Conservation (phyloP, 2,888 invertebrate species). For the Zygaena filipendulae region DNA sequence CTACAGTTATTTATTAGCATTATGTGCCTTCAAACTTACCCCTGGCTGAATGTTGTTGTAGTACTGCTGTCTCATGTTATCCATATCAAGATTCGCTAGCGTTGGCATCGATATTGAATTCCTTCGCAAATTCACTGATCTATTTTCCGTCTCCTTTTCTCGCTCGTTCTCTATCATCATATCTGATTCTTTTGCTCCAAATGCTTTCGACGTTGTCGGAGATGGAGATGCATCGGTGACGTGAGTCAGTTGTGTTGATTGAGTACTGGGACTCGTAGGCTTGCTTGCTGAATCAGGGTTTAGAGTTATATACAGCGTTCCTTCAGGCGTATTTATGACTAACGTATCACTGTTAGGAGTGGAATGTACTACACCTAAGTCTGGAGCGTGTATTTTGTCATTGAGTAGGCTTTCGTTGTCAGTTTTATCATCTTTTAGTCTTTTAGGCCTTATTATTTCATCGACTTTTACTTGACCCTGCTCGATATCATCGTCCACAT, state of each 20-base stretch:
- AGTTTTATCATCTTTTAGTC: slow-evolving; percentile 23
- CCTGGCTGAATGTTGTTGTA: too few species aligned
- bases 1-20: too few species aligned
- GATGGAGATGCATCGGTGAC: slow-evolving; percentile 30
- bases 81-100: slow-evolving; percentile 73
- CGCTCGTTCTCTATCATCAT: slow-evolving; percentile 36
- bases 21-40: too few species aligned
- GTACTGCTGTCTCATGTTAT: slow-evolving; percentile 63
- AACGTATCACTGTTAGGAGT: slow-evolving; percentile 54
- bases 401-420: slow-evolving; percentile 14
- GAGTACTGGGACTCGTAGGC: slow-evolving; percentile 28
- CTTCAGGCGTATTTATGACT: slow-evolving; percentile 57
- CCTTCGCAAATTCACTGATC: slow-evolving; percentile 58
- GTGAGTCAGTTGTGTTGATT: slow-evolving; percentile 25
- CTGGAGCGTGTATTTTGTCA: slow-evolving; percentile 36
- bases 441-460: slow-evolving; percentile 30
- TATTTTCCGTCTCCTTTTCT: slow-evolving; percentile 28
- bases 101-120: slow-evolving; percentile 82
- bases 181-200: slow-evolving; percentile 35
- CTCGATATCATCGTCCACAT: slow-evolving; percentile 38
- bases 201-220: slow-evolving; percentile 35
- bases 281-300: slow-evolving; percentile 38
- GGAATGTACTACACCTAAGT: slow-evolving; percentile 42
- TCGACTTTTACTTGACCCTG: slow-evolving; percentile 27
- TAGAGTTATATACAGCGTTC: slow-evolving; percentile 53